These are phyloP conservation scores for Anguilla rostrata DNA, from an alignment of 2,113 vertebrate species.

Conservation along the genomic window DNA sequence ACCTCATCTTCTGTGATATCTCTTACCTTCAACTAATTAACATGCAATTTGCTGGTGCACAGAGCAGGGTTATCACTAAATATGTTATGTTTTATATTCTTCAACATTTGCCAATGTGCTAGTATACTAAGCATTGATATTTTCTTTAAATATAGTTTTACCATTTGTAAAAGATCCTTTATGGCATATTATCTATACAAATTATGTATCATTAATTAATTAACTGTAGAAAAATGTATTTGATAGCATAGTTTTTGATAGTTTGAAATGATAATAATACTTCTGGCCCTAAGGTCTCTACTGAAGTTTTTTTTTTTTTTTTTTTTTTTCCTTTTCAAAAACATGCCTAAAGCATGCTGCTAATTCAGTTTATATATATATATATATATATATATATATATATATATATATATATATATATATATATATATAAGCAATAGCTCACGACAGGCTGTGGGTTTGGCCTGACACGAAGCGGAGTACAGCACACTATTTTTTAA, in stretches of 20 bases:
- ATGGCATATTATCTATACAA: slow-evolving; percentile 9
- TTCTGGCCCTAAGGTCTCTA: slow-evolving; percentile 37
- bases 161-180: slow-evolving; percentile 3
- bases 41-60: slow-evolving; percentile 54
- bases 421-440: too few relatives aligned
- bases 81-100: slow-evolving; percentile 25
- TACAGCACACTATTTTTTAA: too few relatives aligned
- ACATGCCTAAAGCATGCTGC: slow-evolving; percentile 66
- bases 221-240: not conserved
- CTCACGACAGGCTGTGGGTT: too few relatives aligned
- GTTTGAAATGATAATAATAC: slow-evolving; percentile 37
- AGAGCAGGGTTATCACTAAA: slow-evolving; percentile 39
- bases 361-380: slow-evolving; percentile 49
- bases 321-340: slow-evolving; percentile 51
- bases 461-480: too few relatives aligned
- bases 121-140: not conserved
- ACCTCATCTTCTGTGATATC: not conserved
- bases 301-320: slow-evolving; percentile 31
- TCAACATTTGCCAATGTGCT: slow-evolving; percentile 16
- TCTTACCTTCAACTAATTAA: slow-evolving; percentile 61
- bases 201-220: not conserved
- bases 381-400: too few relatives aligned
- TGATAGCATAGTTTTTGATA: not conserved
- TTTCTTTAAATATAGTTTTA: slow-evolving; percentile 9
- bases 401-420: too few relatives aligned